phyloP scores from a whole-genome alignment of 1,140 invertebrate species.

The Brachystomella parvula region DNA sequence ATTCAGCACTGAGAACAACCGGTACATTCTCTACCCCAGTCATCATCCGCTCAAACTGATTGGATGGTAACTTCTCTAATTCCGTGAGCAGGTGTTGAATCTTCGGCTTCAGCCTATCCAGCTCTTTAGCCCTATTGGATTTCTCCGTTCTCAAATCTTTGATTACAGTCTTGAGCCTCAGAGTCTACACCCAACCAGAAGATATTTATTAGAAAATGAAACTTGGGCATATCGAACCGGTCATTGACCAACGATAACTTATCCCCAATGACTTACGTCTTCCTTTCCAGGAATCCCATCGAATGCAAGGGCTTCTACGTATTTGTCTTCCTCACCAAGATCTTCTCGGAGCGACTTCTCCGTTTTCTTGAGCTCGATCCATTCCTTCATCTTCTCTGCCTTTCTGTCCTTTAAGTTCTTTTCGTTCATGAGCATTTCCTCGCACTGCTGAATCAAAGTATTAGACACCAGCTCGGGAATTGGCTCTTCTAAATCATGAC shows the following conservation, averaged over 20 bases:
- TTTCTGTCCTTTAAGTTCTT: not conserved
- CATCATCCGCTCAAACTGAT: not conserved
- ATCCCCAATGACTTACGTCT: too few relatives aligned
- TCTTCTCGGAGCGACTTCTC: not conserved
- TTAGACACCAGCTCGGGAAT: not conserved
- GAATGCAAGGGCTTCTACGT: not conserved
- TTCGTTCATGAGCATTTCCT: not conserved
- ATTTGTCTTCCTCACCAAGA: not conserved
- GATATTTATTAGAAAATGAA: too few relatives aligned
- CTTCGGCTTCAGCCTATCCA: too few relatives aligned
- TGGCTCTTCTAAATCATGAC: not conserved
- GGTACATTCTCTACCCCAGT: not conserved
- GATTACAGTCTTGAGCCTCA: too few relatives aligned
- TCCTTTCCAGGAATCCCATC: not conserved
- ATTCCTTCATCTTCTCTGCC: constrained; percentile 7
- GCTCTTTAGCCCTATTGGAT: too few relatives aligned
- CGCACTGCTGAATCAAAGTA: not conserved
- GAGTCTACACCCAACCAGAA: too few relatives aligned
- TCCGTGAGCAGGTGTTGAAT: too few relatives aligned
- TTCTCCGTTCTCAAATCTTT: too few relatives aligned
- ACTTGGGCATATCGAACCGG: too few relatives aligned
- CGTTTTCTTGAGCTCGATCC: not conserved
- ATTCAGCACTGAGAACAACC: not conserved
- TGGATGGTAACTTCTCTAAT: too few relatives aligned
- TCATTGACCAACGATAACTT: too few relatives aligned